Conservation (phyloP, 2,888 invertebrate genomes). For the Synanthedon formicaeformis region DNA sequence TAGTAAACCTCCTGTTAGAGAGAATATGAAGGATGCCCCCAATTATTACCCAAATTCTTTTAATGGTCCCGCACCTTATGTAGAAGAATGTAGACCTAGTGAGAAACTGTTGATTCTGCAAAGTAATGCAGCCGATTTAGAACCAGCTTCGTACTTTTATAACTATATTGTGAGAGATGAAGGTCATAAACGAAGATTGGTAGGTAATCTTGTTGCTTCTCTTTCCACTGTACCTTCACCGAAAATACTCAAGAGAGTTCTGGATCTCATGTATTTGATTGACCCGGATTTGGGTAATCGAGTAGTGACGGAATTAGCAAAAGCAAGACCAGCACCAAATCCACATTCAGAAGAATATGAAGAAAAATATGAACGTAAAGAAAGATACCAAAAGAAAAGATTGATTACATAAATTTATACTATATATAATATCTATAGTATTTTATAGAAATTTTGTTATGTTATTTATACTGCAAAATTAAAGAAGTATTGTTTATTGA, state of each 20-base stretch:
- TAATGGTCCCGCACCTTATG: constrained; percentile 79
- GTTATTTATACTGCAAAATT: too few relatives aligned
- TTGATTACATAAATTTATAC: neutral
- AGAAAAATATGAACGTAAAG: neutral
- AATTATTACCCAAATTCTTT: constrained; percentile 97
- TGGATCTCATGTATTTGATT: neutral
- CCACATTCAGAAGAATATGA: neutral
- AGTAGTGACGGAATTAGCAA: neutral
- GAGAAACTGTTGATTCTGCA: constrained; percentile 20
- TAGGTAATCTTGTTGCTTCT: neutral
- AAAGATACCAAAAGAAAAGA: neutral
- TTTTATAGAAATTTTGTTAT: too few relatives aligned
- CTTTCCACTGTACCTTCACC: neutral
- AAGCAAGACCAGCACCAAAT: neutral
- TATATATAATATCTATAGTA: too few relatives aligned
- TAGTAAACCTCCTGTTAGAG: constrained; percentile 74
- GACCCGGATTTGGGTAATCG: constrained; percentile 1
- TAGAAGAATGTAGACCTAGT: constrained; percentile 39
- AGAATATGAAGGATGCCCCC: constrained; percentile 88
- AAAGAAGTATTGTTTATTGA: too few relatives aligned
- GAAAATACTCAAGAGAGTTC: neutral
- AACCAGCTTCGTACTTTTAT: constrained; percentile 81
- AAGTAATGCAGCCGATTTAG: constrained; percentile 28
- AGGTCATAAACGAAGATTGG: neutral
- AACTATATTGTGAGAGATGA: constrained; percentile 26